phyloP scores from a whole-genome alignment of 2,113 vertebrate genomes.

The Phaetusa simplex region DNA sequence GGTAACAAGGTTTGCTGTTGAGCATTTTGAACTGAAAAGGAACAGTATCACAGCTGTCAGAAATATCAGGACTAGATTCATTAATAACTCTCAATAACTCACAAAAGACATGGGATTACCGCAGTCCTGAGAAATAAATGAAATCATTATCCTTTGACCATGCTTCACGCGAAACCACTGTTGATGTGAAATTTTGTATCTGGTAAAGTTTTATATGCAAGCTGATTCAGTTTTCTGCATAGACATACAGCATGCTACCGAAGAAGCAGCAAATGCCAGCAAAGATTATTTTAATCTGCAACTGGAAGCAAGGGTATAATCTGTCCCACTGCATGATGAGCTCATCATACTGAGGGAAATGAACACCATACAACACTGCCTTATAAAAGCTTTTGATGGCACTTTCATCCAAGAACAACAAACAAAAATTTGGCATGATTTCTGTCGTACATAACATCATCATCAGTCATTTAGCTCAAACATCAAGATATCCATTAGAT shows the following conservation, averaged over 20 bases:
- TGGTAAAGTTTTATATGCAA: not conserved
- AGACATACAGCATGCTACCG: not conserved
- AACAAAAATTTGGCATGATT: constrained; percentile 5
- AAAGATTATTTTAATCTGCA: constrained; percentile 22
- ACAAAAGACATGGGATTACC: not conserved
- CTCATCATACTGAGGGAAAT: not conserved
- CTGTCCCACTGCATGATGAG: not conserved
- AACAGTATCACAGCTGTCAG: not conserved
- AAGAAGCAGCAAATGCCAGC: not conserved
- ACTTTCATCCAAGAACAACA: not conserved
- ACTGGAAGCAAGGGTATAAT: not conserved
- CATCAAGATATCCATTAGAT: not conserved
- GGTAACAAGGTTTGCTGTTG: not conserved
- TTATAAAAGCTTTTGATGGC: not conserved
- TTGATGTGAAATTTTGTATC: not conserved
- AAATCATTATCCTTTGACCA: not conserved
- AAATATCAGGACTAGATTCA: not conserved
- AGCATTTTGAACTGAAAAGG: not conserved
- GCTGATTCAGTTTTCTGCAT: not conserved
- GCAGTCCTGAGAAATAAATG: not conserved
- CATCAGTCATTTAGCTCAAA: not conserved
- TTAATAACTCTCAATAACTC: not conserved
- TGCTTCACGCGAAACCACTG: not conserved
- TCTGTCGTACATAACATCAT: not conserved
- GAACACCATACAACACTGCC: not conserved